Base-by-base conservation (phyloP, 2,888 invertebrate genomes). In the Pardosa pseudoannulata region DNA sequence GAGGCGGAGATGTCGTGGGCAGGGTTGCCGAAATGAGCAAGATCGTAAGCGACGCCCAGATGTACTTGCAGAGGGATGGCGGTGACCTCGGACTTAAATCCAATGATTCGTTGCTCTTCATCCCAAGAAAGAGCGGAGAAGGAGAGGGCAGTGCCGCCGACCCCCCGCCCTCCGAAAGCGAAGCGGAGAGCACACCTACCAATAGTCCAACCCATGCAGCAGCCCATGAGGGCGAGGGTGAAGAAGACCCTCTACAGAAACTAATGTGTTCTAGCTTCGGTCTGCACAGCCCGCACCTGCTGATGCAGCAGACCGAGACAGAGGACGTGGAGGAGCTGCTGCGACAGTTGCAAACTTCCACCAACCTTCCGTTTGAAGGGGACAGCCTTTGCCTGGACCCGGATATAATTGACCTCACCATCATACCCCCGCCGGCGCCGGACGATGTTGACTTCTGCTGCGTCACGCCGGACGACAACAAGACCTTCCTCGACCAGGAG, bases 381-480 rank as follows among this genome's bases (percentile, higher is more conserved):
- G 92, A 92, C 41, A 92, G 92, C 19, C 90, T 93, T 29, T 93
- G 95, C 90, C 93, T 95, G 90, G 97, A 97, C 91, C 95, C 95
- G 62, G 97, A 97, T 93, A 95, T 97, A 90, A 97, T 97, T 91
- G 97, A 97, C 92, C 93, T 97, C 91, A 96, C 96, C 79, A 93
- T 96, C 90, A 94, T 97, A 91, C 96, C 96, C 87, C 96, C 96
- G 27, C 96, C 96, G 0, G 94, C 95, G 90, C 96, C 96, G 29
- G 96, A 96, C 1, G 88, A 89, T 16, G 73, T 74, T 0, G 88
- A 80, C 11, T 75, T 86, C 23, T 68, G 78, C 16, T 81, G 74
- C n/a, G 79, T 74, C 62, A 75, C 81, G 11, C 81, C 81, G 1
- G 79, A 79, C 16, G 72, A 72, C 5, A 71, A 23, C 28, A 83